Conservation (phyloP, 2,888 invertebrate species). For the Hetaerina titia region DNA sequence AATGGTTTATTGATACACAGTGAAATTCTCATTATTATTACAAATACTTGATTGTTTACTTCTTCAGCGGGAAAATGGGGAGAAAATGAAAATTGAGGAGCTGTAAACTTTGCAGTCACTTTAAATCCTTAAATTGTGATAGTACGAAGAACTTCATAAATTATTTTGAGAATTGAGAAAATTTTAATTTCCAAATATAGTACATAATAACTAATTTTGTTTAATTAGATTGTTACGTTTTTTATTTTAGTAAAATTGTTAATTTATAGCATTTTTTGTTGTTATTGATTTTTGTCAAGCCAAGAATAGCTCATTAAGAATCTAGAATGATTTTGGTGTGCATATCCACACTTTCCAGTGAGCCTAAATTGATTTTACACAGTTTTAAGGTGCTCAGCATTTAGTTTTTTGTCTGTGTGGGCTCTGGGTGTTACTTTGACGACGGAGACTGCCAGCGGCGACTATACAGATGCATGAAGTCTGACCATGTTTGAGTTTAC, state of each 20-base stretch:
- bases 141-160: too few relatives aligned
- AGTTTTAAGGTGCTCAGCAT: conserved; percentile 30
- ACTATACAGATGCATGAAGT: not conserved
- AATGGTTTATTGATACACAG: too few relatives aligned
- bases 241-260: not conserved
- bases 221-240: too few relatives aligned
- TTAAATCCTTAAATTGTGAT: too few relatives aligned
- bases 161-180: too few relatives aligned
- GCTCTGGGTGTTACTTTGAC: not conserved
- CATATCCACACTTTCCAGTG: not conserved
- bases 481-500: conserved; percentile 18
- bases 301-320: not conserved
- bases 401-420: not conserved
- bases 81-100: too few relatives aligned
- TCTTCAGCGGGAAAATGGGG: too few relatives aligned
- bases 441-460: not conserved
- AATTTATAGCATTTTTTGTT: not conserved
- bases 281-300: not conserved
- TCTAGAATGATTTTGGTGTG: not conserved
- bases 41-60: too few relatives aligned
- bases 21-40: too few relatives aligned
- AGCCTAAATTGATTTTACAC: not conserved
- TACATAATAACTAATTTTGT: too few relatives aligned
- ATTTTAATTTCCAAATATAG: too few relatives aligned
- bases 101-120: too few relatives aligned